Base-by-base conservation (phyloP, 2,888 invertebrate genomes). In the Drosophila koepferae region DNA sequence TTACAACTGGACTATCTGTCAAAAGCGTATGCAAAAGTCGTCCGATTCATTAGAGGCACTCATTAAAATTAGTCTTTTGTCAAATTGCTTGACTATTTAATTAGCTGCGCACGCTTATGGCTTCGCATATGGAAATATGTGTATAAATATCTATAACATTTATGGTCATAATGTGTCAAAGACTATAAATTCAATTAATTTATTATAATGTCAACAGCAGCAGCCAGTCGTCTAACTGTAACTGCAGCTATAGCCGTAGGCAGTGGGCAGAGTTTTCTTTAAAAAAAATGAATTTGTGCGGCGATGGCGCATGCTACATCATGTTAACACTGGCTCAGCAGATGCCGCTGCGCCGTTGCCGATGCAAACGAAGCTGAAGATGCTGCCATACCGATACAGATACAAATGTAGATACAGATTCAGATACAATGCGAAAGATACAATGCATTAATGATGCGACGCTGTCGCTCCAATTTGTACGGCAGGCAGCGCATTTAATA, bases 141-240 rank as follows among this genome's bases (percentile, higher is more conserved):
- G 70, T 71, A 77, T 78, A 59, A 58, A 65, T 60, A 54, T 40
- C 18, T 55, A 72, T 74, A 84, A 77, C 82, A 79, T 89, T 84
- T 81, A 87, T 89, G 90, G 85, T 59, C 82, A 90, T 84, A 84
- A 91, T 83, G 90, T 91, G 90, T 89, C 89, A 91, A 91, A 88
- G 86, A 75, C 51, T 81, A 87, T 91, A 90, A 91, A 91, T 85
- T 88, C 85, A 88, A 90, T 91, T 90, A 87, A 92, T 90, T 91
- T 91, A 90, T 90, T 89, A 82, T 81, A 85, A 83, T 82, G 82
- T 70, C 86, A 85, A 79, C 86, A 80, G 74, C 74, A 66, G 77
- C 74, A 5, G 34, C 51, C 14, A 46, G 16, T 8, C 23, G 38
- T 20, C 65, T 74, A 80, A 78, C 77, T 76, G 72, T 79, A 68